Evolutionary conservation across 2,888 invertebrate species (phyloP), one percentile per base, ranked within the genome.

Genomic region (Subacronicta megacephala): DNA sequence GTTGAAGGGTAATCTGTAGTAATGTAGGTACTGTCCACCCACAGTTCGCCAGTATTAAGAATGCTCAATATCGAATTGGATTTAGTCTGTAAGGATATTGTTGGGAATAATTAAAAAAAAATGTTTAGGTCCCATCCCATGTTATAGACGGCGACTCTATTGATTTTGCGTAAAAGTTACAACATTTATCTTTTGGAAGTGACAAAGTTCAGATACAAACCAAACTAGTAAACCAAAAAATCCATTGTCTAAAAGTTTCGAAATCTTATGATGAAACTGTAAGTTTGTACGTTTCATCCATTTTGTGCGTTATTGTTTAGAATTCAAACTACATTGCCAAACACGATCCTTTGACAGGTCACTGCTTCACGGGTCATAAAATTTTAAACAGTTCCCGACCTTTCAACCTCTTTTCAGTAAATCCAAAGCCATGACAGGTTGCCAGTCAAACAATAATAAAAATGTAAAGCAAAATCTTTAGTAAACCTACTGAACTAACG

Each of bases 331-430:
- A 31, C n/a, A 1, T 4, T n/a, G 9, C 23, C 9, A 23, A 31
- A 31, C 1, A 31, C 31, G 0, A n/a, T n/a, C 31, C 0, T 31
- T 63, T 42, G 18, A 37, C 23, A 29, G 9, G 16, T 23, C 10
- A n/a, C 12, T 9, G 35, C 7, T n/a, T 31, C 37, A 64, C 9
- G 6, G 26, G 17, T 33, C 16, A 57, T 57, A 56, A 20, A 41
- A 36, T 36, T 26, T 38, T 53, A 16, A 12, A 29, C 42, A 38
- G 18, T 31, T 55, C 12, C 18, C 26, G 15, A 7, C 13, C 9
- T 38, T 18, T 23, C 6, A 9, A 56, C 43, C 13, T 16, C 18
- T 57, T 63, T 33, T 29, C 13, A 57, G 16, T 9, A 20, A 15
- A 33, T 44, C 58, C 26, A 35, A 35, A 44, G 16, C 20, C 10